Conservation (phyloP, 2,113 vertebrate genomes). For the Sebastes fasciatus region DNA sequence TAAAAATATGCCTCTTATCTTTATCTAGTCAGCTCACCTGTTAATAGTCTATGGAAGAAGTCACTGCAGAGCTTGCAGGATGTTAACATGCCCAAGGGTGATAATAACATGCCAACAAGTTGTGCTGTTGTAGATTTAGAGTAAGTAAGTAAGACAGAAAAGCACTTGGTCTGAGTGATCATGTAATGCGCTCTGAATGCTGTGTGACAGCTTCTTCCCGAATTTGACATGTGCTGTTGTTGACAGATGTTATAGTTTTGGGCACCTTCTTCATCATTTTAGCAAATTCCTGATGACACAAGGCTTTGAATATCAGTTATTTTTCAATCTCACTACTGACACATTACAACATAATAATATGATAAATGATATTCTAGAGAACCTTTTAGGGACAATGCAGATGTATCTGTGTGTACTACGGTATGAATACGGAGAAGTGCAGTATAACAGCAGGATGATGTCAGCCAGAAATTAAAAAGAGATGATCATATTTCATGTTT, state of each 20-base stretch:
- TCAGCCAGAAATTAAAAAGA: background rate
- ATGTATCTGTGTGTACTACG: background rate
- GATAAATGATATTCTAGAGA: background rate
- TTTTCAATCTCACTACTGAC: background rate
- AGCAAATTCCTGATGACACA: background rate
- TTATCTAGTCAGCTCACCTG: background rate
- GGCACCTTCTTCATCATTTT: background rate
- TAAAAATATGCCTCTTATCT: background rate
- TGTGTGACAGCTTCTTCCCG: background rate
- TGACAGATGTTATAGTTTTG: slow-evolving; percentile 1
- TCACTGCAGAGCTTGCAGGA: background rate
- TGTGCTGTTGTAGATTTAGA: background rate
- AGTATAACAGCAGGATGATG: background rate
- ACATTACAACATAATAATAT: background rate
- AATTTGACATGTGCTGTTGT: slow-evolving; percentile 5
- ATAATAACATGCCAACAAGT: background rate
- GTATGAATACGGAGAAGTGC: background rate
- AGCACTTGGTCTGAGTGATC: background rate
- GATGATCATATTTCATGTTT: background rate
- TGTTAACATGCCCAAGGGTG: background rate
- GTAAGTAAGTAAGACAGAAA: background rate
- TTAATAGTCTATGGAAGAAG: background rate
- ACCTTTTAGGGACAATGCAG: background rate
- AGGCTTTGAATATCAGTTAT: background rate
- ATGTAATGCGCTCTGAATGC: background rate